Percentiles rank a stretch among this genome's conserved stretches.
phyloP scores from a whole-genome alignment of 2,797 vertebrate species.

The Darevskia nairensis region DNA sequence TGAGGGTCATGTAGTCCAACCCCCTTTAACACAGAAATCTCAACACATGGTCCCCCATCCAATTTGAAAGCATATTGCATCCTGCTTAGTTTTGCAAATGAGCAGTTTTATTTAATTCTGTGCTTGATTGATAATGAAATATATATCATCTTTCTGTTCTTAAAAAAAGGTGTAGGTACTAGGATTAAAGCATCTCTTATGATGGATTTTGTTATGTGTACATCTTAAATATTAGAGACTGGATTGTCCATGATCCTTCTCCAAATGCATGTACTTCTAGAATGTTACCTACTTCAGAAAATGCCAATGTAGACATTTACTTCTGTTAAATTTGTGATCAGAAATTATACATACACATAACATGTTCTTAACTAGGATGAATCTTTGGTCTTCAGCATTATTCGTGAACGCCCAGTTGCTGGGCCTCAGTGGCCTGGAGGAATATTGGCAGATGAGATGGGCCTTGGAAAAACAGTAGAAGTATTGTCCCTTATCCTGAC shows the following conservation, averaged over 20 bases:
- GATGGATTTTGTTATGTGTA: background rate
- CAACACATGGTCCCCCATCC: no score
- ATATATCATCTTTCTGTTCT: background rate
- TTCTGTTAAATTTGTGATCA: background rate
- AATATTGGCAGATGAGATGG: constrained; percentile 99
- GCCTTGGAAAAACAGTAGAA: constrained; percentile 98
- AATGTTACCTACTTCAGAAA: background rate
- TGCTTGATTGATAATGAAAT: background rate
- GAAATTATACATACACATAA: background rate
- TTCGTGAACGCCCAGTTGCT: constrained; percentile 88
- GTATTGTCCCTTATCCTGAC: constrained; percentile 95
- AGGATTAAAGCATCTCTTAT: background rate
- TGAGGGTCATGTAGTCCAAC: no score
- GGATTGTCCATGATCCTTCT: background rate
- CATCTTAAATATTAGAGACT: background rate
- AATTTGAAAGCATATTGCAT: no score
- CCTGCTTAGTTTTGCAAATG: no score
- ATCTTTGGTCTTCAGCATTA: constrained; percentile 81
- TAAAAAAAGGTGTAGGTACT: background rate
- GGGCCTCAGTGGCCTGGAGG: constrained; percentile 94
- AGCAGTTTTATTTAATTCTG: background rate
- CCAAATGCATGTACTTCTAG: background rate
- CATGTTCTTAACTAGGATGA: constrained; percentile 29
- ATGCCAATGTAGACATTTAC: background rate
- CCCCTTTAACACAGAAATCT: no score